Conservation (phyloP, 2,797 vertebrate genomes). For the Acanthurus leucopareius region DNA sequence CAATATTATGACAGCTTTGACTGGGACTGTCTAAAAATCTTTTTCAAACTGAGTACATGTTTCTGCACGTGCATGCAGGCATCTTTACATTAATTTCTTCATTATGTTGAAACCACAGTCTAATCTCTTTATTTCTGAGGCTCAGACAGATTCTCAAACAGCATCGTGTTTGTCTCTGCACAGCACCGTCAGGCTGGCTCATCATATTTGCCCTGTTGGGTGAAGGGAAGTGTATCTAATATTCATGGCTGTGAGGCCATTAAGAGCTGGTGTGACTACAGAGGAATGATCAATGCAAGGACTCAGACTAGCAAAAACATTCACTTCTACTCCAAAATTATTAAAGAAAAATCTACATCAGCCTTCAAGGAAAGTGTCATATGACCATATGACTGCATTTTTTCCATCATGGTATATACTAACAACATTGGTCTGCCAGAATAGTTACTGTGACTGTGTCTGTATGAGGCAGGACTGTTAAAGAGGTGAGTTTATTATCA, state of each 20-base stretch:
- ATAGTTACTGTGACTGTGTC: neutral
- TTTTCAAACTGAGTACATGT: neutral
- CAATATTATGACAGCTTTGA: neutral
- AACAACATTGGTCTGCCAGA: constrained; percentile 15
- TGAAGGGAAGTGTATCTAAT: constrained; percentile 86
- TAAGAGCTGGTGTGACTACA: constrained; percentile 81
- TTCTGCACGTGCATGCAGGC: neutral
- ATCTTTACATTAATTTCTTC: neutral
- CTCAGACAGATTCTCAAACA: constrained; percentile 40
- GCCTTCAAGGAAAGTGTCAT: constrained; percentile 14
- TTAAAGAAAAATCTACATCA: constrained; percentile 2
- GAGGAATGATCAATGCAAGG: constrained; percentile 69
- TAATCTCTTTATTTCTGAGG: constrained; percentile 35
- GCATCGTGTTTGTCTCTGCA: constrained; percentile 56
- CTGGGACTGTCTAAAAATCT: neutral
- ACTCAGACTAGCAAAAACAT: constrained; percentile 57
- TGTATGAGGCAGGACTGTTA: neutral
- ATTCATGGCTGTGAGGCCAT: constrained; percentile 86
- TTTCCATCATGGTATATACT: neutral
- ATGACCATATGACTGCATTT: constrained; percentile 6
- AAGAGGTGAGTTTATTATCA: constrained; percentile 4
- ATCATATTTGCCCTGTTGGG: constrained; percentile 75
- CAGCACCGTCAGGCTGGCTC: constrained; percentile 72
- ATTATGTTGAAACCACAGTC: constrained; percentile 3
- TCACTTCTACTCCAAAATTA: constrained; percentile 50